A percentile compares a stretch with the other conserved stretches of the same genome.
Evolutionary conservation across 2,113 vertebrate genomes (phyloP).

Genomic region (Aspidoscelis tigris): DNA sequence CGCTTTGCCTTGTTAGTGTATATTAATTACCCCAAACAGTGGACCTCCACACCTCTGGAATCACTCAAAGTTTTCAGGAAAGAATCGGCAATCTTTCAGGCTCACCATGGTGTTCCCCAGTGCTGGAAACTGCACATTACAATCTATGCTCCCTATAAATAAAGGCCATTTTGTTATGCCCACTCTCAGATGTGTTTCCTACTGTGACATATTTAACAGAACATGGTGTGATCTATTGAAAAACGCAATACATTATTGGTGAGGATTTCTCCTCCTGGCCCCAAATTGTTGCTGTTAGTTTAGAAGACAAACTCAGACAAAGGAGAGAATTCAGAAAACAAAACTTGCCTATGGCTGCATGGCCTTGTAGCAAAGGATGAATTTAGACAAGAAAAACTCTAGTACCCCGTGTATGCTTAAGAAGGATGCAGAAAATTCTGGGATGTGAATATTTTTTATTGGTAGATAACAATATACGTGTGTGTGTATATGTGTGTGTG

Average conservation of each 20-base stretch:
- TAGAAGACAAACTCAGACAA: slow-evolving; percentile 59
- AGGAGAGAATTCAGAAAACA: slow-evolving; percentile 25
- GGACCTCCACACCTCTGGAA: slow-evolving; percentile 57
- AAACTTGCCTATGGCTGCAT: slow-evolving; percentile 9
- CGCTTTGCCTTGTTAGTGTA: slow-evolving; percentile 52
- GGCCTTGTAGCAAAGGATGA: not conserved
- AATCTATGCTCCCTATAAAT: slow-evolving; percentile 60
- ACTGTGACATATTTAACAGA: slow-evolving; percentile 57
- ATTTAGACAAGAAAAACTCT: not conserved
- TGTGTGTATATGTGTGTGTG: too few relatives aligned
- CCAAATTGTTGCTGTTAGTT: slow-evolving; percentile 43
- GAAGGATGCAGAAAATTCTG: not conserved
- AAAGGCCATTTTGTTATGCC: slow-evolving; percentile 64
- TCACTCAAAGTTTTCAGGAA: slow-evolving; percentile 63
- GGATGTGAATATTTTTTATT: too few relatives aligned
- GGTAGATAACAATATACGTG: too few relatives aligned
- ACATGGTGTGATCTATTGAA: slow-evolving; percentile 59
- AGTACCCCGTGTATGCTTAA: too few relatives aligned
- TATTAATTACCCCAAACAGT: slow-evolving; percentile 58
- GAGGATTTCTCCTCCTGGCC: slow-evolving; percentile 19
- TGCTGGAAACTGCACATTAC: slow-evolving; percentile 61
- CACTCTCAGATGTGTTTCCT: slow-evolving; percentile 47
- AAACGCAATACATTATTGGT: slow-evolving; percentile 55
- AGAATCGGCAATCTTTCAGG: slow-evolving; percentile 55
- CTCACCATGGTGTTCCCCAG: slow-evolving; percentile 36